Evolutionary conservation across 2,113 vertebrate genomes (phyloP).

Genomic region (Syrmaticus mikado): DNA sequence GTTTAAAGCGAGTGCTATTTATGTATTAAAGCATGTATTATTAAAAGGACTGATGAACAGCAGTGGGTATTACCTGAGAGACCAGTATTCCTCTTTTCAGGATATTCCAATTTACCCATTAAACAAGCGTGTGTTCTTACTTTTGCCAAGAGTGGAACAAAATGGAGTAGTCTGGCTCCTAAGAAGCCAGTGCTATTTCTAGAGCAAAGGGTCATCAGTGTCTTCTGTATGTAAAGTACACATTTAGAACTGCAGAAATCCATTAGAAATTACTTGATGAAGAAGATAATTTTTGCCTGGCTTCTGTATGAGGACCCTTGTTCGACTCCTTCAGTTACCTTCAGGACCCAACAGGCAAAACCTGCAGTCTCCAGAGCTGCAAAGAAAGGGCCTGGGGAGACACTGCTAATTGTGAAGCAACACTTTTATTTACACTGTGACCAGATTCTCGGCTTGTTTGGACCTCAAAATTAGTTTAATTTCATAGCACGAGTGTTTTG

Average conservation of each 20-base stretch:
- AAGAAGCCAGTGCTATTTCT: constrained; percentile 9
- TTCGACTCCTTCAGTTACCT: not conserved
- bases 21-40: constrained; percentile 47
- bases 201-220: not conserved
- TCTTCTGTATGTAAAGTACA: not conserved
- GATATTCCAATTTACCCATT: not conserved
- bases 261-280: not conserved
- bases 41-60: constrained; percentile 40
- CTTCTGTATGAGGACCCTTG: not conserved
- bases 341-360: not conserved
- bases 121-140: not conserved
- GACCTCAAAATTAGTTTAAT: not conserved
- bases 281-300: not conserved
- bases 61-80: constrained; percentile 2
- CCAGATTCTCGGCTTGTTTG: not conserved
- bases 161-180: not conserved
- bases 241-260: not conserved
- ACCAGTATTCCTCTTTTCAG: not conserved
- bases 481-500: not conserved
- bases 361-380: not conserved
- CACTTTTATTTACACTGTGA: not conserved
- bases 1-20: constrained; percentile 47
- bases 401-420: not conserved
- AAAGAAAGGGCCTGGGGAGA: not conserved
- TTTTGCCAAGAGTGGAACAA: not conserved